Percentiles rank a stretch among this genome's conserved stretches.
Evolutionary conservation across 2,888 invertebrate species (phyloP).

Genomic region (Calliphora vomitoria): DNA sequence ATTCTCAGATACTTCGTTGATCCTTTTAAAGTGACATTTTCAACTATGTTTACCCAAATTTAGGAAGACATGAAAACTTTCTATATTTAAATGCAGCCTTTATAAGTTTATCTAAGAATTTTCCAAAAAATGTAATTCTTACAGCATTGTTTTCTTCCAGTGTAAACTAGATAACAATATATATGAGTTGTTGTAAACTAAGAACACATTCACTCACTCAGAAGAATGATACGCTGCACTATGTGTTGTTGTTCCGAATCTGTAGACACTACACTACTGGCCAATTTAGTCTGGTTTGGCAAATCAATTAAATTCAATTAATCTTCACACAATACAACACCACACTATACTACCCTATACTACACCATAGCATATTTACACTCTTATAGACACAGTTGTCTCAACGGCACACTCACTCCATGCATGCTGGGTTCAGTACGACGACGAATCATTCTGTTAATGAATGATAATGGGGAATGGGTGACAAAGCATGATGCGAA

Average conservation of each 20-base stretch:
- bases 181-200: conserved; percentile 7
- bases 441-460: conserved; percentile 77
- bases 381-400: conserved; percentile 20
- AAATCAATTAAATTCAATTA: conserved; percentile 85
- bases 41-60: too few species aligned
- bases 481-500: conserved; percentile 79
- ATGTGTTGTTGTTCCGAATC: conserved; percentile 77
- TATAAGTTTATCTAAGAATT: too few species aligned
- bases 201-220: conserved; percentile 1
- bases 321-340: conserved; percentile 81
- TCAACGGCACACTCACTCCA: conserved; percentile 40
- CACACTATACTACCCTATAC: background rate
- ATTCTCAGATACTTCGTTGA: too few species aligned
- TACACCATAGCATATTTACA: conserved; percentile 45
- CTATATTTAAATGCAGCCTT: too few species aligned
- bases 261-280: conserved; percentile 76
- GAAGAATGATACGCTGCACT: background rate
- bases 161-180: conserved; percentile 31
- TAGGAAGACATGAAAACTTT: too few species aligned
- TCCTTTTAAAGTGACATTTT: too few species aligned
- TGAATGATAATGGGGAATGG: conserved; percentile 84
- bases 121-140: background rate
- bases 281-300: conserved; percentile 85
- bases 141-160: background rate
- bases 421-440: conserved; percentile 34